Percentiles rank a stretch among this genome's conserved stretches.
Evolutionary conservation across 2,888 invertebrate species (phyloP).

Genomic region (Ametastegia equiseti): DNA sequence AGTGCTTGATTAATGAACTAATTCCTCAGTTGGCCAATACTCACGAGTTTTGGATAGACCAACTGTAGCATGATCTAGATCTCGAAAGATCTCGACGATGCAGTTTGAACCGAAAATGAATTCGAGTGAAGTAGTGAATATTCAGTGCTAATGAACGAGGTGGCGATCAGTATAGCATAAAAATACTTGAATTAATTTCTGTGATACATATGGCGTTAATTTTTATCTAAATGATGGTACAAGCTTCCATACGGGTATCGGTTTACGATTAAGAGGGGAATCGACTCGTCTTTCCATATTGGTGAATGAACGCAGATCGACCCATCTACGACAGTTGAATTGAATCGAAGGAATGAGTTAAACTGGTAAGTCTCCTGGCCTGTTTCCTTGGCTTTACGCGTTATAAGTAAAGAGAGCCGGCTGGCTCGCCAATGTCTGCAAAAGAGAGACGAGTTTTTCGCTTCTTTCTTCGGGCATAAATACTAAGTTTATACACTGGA

Average conservation of each 20-base stretch:
- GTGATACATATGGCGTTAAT: neutral
- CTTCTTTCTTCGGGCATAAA: neutral
- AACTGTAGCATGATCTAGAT: no score
- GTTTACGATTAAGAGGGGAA: neutral
- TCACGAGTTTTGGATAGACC: no score
- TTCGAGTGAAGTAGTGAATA: no score
- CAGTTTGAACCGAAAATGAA: no score
- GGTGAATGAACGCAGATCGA: slow-evolving; percentile 53
- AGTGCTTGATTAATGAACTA: no score
- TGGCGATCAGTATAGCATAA: neutral
- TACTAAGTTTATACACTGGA: neutral
- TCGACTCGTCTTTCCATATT: slow-evolving; percentile 53
- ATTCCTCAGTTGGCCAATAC: no score
- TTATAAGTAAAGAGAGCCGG: neutral
- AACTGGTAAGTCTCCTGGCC: neutral
- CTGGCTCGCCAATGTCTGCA: neutral
- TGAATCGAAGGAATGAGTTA: neutral
- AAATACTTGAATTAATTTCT: neutral
- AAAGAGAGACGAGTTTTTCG: neutral
- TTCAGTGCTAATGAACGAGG: neutral
- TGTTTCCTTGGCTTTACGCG: neutral
- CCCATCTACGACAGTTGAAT: slow-evolving; percentile 52
- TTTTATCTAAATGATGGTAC: neutral
- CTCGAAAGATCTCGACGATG: no score
- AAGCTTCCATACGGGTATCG: slow-evolving; percentile 1